Evolutionary conservation across 2,113 vertebrate genomes (phyloP).

Genomic region (Caretta caretta): DNA sequence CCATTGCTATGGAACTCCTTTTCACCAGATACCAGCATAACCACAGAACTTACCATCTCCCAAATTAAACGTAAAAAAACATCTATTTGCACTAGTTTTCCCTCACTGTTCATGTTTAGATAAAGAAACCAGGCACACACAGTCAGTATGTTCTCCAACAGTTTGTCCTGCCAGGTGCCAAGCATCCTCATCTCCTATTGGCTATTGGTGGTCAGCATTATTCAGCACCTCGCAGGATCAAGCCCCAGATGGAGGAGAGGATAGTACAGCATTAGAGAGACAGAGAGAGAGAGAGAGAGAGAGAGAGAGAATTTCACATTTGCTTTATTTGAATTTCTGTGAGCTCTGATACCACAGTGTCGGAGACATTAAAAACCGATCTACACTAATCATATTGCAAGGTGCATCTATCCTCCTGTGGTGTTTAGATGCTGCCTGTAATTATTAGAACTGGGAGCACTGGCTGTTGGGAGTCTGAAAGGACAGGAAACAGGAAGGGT

Average conservation of each 20-base stretch:
- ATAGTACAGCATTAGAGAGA: background rate
- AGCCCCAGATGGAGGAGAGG: background rate
- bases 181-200: background rate
- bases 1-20: background rate
- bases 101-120: background rate
- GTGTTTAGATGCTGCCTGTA: too few species aligned
- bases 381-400: conserved; percentile 22
- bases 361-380: conserved; percentile 54
- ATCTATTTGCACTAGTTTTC: background rate
- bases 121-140: background rate
- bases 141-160: background rate
- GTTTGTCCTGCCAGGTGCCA: background rate
- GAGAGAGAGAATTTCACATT: rapidly evolving
- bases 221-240: background rate
- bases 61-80: background rate
- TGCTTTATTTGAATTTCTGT: background rate
- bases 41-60: background rate
- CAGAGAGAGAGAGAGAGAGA: rapidly evolving
- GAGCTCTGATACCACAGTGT: background rate
- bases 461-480: too few species aligned
- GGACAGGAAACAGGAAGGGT: too few species aligned
- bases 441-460: too few species aligned
- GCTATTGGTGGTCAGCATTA: background rate
- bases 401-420: background rate
- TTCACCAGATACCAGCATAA: background rate